Evolutionary conservation across 2,113 vertebrate species (phyloP), one percentile per base, ranked within the genome.

Genomic region (Toxotes jaculatrix): DNA sequence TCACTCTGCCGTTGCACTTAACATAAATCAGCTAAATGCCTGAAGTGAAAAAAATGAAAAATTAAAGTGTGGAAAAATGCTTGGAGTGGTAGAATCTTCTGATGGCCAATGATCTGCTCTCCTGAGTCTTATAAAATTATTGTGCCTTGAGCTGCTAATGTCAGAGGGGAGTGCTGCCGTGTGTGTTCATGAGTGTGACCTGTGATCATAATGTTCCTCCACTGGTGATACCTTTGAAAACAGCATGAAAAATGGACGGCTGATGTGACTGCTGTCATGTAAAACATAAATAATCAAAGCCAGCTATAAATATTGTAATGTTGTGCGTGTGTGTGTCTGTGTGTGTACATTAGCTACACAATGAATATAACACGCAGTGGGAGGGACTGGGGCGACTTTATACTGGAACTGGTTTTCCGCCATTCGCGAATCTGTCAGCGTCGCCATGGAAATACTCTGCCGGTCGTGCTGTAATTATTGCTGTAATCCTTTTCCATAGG

Each of bases 401-500:
- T 23, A 55, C 31, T 7, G 53, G 32, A 55, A 31, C 14, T 1
- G 34, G 45, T 63, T 75, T 80, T 63, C 49, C 9, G 56, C 43
- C 65, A 76, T 70, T 79, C 2, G n/a, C 45, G 75, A 79, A 89
- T 83, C 79, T 80, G 38, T 88, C 71, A 45, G 68, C 17, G 55
- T 87, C 40, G 43, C 85, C 89, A 79, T 88, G 89, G 83, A 80
- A 75, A 87, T 61, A 56, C 27, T 60, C 63, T 43, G 66, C 56
- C 60, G 74, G 47, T 80, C 68, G 12, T 27, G 74, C 62, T 72
- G 87, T 77, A 87, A 87, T 88, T 76, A 79, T 56, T 69, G 68
- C 75, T 68, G 59, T 91, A 90, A 90, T 92, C 81, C 89, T 83
- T 62, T 60, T 87, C 80, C 56, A 79, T 77, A 73, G 82, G 74